These are phyloP conservation scores for Lochmaea crataegi DNA, from an alignment of 2,888 invertebrate genomes.

Conservation along the genomic window DNA sequence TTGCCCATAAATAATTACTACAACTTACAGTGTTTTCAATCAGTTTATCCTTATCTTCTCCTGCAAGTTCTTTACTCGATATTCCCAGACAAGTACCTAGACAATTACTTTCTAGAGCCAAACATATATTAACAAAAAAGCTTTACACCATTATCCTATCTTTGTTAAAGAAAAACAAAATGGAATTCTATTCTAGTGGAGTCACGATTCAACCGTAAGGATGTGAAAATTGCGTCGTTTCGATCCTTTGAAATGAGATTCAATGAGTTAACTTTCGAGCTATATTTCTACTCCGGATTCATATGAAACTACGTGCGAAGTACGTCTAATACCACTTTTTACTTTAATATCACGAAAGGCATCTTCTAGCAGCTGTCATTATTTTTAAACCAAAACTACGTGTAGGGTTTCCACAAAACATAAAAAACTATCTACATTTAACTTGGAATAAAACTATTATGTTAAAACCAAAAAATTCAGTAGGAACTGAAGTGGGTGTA, in stretches of 20 bases:
- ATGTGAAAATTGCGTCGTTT: constrained; percentile 62
- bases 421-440: neutral
- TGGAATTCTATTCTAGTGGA: constrained; percentile 46
- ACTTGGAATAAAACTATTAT: too few species aligned
- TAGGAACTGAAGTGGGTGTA: too few species aligned
- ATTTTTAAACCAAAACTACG: neutral
- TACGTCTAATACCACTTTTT: constrained; percentile 32
- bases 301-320: constrained; percentile 61
- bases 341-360: constrained; percentile 19
- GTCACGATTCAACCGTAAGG: constrained; percentile 56
- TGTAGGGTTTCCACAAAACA: neutral
- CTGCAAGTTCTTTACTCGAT: too few species aligned
- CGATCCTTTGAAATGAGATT: constrained; percentile 60
- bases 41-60: too few species aligned
- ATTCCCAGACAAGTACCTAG: too few species aligned
- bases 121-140: neutral
- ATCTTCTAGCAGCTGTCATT: neutral
- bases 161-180: constrained; percentile 32
- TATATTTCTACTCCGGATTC: constrained; percentile 59
- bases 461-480: too few species aligned
- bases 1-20: too few species aligned
- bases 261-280: constrained; percentile 61
- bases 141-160: neutral
- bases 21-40: too few species aligned
- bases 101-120: too few species aligned